These are phyloP conservation scores for Phaethornis superciliosus DNA, from an alignment of 2,113 vertebrate genomes.

Conservation along the genomic window DNA sequence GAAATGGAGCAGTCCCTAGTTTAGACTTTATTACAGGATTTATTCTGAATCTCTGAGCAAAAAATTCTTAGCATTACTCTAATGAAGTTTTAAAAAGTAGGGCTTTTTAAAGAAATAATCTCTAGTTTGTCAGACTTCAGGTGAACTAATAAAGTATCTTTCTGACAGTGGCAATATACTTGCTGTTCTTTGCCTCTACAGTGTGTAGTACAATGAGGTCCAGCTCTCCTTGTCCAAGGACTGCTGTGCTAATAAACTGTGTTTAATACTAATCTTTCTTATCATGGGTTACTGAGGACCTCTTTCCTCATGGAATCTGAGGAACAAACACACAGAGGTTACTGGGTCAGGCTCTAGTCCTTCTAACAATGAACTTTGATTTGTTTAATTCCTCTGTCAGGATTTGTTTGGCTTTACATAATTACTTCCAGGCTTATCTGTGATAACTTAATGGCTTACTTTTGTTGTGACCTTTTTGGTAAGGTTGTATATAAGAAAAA, in stretches of 20 bases:
- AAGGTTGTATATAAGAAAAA: constrained; percentile 36
- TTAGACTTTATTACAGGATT: not conserved
- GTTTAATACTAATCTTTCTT: constrained; percentile 36
- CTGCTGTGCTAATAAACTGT: constrained; percentile 20
- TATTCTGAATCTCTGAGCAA: not conserved
- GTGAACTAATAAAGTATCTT: not conserved
- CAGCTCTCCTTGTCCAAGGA: not conserved
- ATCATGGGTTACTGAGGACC: constrained; percentile 34
- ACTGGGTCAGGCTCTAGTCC: constrained; percentile 53
- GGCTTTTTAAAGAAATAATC: not conserved
- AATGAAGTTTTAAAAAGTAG: not conserved
- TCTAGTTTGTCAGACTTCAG: not conserved
- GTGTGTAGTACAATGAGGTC: not conserved
- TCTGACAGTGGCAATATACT: not conserved
- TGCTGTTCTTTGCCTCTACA: not conserved
- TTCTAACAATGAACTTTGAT: constrained; percentile 65
- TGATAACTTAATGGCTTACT: constrained; percentile 69
- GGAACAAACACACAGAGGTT: constrained; percentile 53
- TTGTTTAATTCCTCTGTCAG: constrained; percentile 69
- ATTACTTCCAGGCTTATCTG: constrained; percentile 71
- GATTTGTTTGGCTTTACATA: constrained; percentile 68
- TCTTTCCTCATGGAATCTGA: constrained; percentile 52
- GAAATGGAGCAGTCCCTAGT: not conserved
- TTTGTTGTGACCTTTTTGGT: constrained; percentile 57
- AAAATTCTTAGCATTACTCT: not conserved